Conservation (phyloP, 2,888 invertebrate species). For the Andrena hattorfiana region DNA sequence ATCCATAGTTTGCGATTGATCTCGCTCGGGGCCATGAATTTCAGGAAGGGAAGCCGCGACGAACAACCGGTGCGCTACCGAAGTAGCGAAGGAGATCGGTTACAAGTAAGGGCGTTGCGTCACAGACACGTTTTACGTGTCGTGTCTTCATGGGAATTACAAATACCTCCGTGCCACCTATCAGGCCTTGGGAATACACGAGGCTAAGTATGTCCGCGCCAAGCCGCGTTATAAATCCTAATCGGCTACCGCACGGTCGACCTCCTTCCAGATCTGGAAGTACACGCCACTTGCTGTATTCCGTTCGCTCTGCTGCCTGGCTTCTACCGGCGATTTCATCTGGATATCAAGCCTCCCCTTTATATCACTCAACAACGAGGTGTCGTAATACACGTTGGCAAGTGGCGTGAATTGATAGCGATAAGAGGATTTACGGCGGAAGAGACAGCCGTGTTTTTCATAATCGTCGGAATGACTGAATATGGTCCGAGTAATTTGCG, state of each 20-base stretch:
- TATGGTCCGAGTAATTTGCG: background rate
- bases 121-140: constrained; percentile 61
- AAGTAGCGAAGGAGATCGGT: constrained; percentile 54
- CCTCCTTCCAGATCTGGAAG: constrained; percentile 46
- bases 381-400: constrained; percentile 15
- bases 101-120: constrained; percentile 66
- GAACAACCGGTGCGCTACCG: constrained; percentile 26
- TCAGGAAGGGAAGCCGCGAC: background rate
- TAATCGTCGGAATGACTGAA: background rate
- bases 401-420: constrained; percentile 13
- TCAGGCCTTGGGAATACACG: constrained; percentile 43
- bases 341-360: constrained; percentile 20
- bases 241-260: constrained; percentile 52
- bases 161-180: constrained; percentile 49
- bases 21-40: background rate
- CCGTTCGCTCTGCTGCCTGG: constrained; percentile 23
- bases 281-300: constrained; percentile 32
- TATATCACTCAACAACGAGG: constrained; percentile 26
- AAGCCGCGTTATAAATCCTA: constrained; percentile 69
- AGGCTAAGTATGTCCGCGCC: constrained; percentile 59
- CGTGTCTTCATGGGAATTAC: constrained; percentile 67
- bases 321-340: constrained; percentile 30
- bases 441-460: background rate
- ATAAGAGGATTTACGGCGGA: constrained; percentile 26
- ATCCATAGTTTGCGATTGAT: too few relatives aligned